Percentiles rank a stretch among this genome's conserved stretches.
Conservation (phyloP, 2,113 vertebrate genomes). For the Amia ocellicauda region DNA sequence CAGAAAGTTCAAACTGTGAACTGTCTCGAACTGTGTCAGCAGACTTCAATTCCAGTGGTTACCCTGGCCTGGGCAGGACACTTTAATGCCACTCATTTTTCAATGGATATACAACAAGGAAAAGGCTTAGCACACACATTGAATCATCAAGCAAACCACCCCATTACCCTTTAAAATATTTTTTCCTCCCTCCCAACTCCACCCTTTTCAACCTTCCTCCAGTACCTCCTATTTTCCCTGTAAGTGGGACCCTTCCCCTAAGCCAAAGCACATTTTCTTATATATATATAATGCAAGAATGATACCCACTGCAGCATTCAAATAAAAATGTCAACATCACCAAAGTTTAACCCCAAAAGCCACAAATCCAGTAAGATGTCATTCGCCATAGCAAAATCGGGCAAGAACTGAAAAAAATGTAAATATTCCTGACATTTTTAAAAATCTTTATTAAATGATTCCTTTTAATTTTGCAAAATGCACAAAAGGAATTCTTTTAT, state of each 20-base stretch:
- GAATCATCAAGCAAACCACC: not conserved
- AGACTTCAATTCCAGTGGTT: too few relatives aligned
- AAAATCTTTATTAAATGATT: not conserved
- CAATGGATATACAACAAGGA: too few relatives aligned
- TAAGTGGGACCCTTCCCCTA: not conserved
- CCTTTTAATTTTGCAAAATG: not conserved
- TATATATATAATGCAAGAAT: not conserved
- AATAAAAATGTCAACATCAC: too few relatives aligned
- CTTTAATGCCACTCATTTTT: too few relatives aligned
- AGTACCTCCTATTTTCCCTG: not conserved
- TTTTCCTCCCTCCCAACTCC: not conserved
- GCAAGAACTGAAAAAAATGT: not conserved
- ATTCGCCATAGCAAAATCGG: not conserved
- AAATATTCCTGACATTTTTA: not conserved
- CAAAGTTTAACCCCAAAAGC: too few relatives aligned
- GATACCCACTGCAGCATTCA: not conserved
- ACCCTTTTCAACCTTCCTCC: not conserved
- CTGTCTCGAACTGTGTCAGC: too few relatives aligned
- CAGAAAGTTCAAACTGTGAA: not conserved
- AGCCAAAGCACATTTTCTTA: not conserved
- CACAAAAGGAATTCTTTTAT: not conserved
- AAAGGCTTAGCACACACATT: too few relatives aligned
- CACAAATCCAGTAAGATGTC: not conserved
- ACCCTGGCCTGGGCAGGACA: too few relatives aligned
- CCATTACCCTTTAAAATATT: too few relatives aligned